Percentiles rank a stretch among this genome's conserved stretches.
Evolutionary conservation across 2,797 vertebrate species (phyloP).

Genomic region (Sparidentex hasta): DNA sequence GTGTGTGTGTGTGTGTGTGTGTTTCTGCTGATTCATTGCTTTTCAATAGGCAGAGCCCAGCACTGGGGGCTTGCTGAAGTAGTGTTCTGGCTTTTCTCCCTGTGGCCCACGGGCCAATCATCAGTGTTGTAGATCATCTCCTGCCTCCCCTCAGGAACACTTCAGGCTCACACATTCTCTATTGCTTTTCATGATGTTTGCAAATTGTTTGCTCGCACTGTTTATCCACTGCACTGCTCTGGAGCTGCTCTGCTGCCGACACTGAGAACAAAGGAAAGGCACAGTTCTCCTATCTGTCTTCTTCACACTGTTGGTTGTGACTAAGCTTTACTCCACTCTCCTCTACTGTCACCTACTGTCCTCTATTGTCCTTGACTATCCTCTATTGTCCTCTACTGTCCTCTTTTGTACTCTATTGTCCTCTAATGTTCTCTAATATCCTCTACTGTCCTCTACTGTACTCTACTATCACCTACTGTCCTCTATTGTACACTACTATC

Average conservation of each 20-base stretch:
- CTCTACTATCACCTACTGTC: too few relatives aligned
- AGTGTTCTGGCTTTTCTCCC: slow-evolving; percentile 41
- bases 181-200: slow-evolving; percentile 31
- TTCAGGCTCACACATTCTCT: slow-evolving; percentile 24
- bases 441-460: too few relatives aligned
- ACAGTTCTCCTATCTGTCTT: neutral
- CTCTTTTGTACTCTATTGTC: too few relatives aligned
- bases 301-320: neutral
- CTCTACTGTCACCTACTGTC: too few relatives aligned
- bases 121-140: slow-evolving; percentile 38
- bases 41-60: slow-evolving; percentile 51
- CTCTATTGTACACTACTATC: too few relatives aligned
- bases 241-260: neutral
- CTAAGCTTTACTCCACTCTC: too few relatives aligned
- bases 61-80: slow-evolving; percentile 48
- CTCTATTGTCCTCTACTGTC: too few relatives aligned
- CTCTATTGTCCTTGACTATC: too few relatives aligned
- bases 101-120: slow-evolving; percentile 52
- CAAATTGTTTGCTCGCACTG: slow-evolving; percentile 28
- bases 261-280: neutral
- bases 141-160: slow-evolving; percentile 41
- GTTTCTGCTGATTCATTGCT: slow-evolving; percentile 73
- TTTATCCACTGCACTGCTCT: neutral
- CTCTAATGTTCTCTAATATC: too few relatives aligned
- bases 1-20: slow-evolving; percentile 33